These are phyloP conservation scores for Hormaphis cornu DNA, from an alignment of 1,140 invertebrate species.

Conservation along the genomic window DNA sequence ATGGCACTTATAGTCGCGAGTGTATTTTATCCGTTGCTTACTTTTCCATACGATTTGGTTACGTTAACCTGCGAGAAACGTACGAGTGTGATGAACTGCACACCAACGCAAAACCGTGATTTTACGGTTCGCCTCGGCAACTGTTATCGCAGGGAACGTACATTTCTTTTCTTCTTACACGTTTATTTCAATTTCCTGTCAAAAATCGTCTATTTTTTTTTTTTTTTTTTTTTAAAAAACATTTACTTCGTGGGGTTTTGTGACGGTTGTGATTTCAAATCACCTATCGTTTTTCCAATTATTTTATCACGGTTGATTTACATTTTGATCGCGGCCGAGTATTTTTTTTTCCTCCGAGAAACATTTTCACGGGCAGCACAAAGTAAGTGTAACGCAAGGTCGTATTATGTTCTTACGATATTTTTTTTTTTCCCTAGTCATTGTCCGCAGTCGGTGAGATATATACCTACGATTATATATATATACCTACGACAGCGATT, in stretches of 20 bases:
- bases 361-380: neutral
- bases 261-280: neutral
- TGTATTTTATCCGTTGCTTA: neutral
- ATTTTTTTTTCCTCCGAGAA: neutral
- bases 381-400: slow-evolving; percentile 13
- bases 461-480: too few species aligned
- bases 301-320: neutral
- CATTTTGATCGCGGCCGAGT: neutral
- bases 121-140: neutral
- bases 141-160: neutral
- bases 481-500: neutral
- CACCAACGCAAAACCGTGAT: neutral
- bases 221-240: neutral
- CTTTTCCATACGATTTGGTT: neutral
- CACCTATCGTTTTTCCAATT: slow-evolving; percentile 8
- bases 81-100: neutral
- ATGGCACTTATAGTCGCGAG: neutral
- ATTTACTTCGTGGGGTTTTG: neutral
- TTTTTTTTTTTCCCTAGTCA: neutral
- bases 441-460: neutral
- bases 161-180: neutral
- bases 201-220: neutral
- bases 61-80: neutral
- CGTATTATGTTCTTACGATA: neutral
- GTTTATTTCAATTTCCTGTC: neutral